phyloP scores from a whole-genome alignment of 1,140 invertebrate genomes.

The Caerostris darwini region DNA sequence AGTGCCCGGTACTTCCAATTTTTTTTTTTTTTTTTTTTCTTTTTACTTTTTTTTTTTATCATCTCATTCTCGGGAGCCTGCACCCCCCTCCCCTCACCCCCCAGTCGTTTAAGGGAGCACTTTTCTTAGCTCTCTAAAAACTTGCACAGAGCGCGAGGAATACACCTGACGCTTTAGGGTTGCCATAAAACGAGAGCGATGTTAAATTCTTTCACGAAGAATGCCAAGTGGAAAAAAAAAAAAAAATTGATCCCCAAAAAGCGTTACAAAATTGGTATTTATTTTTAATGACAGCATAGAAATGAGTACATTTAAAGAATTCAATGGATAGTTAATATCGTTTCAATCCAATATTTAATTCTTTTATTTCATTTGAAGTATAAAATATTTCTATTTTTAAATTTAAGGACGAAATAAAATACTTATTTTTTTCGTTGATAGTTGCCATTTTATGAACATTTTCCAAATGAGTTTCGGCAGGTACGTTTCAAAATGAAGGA shows the following conservation, averaged over 20 bases:
- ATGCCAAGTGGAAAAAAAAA: not conserved
- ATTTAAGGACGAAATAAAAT: no score
- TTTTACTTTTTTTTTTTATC: not conserved
- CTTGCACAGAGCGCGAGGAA: not conserved
- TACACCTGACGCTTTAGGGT: conserved; percentile 42
- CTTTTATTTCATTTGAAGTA: no score
- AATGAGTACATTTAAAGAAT: no score
- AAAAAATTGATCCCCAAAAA: not conserved
- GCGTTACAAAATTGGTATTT: no score
- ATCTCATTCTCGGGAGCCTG: not conserved
- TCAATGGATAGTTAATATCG: no score
- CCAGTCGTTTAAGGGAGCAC: conserved; percentile 31
- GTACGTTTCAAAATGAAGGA: no score
- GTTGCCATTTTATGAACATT: no score
- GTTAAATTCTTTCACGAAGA: not conserved
- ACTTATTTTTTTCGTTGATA: no score
- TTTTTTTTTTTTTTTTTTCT: not conserved
- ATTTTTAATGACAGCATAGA: no score
- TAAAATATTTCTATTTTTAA: no score
- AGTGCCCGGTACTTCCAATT: not conserved
- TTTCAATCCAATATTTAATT: no score
- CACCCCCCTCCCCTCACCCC: not conserved
- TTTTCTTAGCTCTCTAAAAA: conserved; percentile 56
- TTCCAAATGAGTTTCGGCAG: no score
- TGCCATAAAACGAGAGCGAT: not conserved